phyloP scores from a whole-genome alignment of 1,140 invertebrate genomes.

The Danaus melanippus region DNA sequence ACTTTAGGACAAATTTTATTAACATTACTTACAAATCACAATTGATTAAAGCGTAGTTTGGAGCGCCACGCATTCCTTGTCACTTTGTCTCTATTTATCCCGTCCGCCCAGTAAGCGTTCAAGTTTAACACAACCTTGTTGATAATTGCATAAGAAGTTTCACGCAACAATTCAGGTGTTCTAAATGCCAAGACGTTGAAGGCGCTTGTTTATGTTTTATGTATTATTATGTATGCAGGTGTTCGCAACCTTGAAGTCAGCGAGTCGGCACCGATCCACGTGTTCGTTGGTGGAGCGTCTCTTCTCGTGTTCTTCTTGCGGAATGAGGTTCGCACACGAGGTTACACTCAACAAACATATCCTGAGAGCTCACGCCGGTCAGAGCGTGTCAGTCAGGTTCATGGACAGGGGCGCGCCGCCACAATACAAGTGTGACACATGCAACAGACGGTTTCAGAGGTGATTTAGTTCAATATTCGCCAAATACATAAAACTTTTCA shows the following conservation, averaged over 20 bases:
- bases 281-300: constrained; percentile 44
- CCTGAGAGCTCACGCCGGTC: constrained; percentile 48
- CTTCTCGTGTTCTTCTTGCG: constrained; percentile 51
- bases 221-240: constrained; percentile 22
- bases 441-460: constrained; percentile 67
- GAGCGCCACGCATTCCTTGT: too few relatives aligned
- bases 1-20: too few relatives aligned
- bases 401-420: constrained; percentile 28
- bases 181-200: too few relatives aligned
- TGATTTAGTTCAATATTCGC: constrained; percentile 20
- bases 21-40: too few relatives aligned
- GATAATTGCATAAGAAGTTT: too few relatives aligned
- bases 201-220: too few relatives aligned
- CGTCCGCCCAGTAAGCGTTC: too few relatives aligned
- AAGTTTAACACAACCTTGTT: too few relatives aligned
- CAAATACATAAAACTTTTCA: too few relatives aligned
- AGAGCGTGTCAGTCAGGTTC: constrained; percentile 54
- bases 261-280: constrained; percentile 38
- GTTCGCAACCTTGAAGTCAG: constrained; percentile 41
- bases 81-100: too few relatives aligned
- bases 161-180: too few relatives aligned
- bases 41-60: too few relatives aligned
- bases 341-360: constrained; percentile 66
- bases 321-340: constrained; percentile 55
- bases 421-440: constrained; percentile 61